phyloP scores from a whole-genome alignment of 2,888 invertebrate species.

The Microctonus hyperodae region DNA sequence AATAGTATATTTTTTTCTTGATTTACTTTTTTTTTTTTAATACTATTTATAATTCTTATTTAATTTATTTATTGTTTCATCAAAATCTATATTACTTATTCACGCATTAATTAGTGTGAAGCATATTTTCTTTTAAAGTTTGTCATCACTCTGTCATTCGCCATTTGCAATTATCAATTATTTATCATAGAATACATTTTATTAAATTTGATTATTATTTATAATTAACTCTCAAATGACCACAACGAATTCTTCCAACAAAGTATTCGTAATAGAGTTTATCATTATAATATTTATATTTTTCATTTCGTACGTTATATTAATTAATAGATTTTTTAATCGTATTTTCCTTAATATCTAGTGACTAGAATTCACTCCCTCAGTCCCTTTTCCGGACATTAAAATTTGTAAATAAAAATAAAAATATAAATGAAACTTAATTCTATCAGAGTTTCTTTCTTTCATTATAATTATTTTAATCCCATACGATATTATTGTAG shows the following conservation, averaged over 20 bases:
- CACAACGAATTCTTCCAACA: no score
- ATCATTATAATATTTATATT: no score
- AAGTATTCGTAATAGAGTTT: no score
- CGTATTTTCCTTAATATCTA: constrained; percentile 49
- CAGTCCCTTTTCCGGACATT: constrained; percentile 46
- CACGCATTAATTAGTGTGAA: background rate
- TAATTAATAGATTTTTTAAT: background rate
- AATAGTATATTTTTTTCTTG: constrained; percentile 19
- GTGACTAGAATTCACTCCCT: constrained; percentile 59
- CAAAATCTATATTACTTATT: background rate
- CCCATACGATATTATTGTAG: constrained; percentile 27
- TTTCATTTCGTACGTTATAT: no score
- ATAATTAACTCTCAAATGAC: no score
- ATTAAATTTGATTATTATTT: background rate
- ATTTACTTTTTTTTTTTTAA: constrained; percentile 15
- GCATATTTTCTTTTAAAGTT: background rate
- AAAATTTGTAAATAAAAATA: constrained; percentile 50
- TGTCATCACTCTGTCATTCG: background rate
- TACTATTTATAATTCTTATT: background rate
- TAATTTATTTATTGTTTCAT: background rate
- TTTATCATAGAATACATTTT: background rate
- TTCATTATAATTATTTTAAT: constrained; percentile 19
- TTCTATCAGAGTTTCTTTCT: no score
- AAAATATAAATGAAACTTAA: constrained; percentile 50
- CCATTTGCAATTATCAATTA: background rate